Conservation (phyloP, 2,113 vertebrate species). For the Tychaedon coryphoeus region DNA sequence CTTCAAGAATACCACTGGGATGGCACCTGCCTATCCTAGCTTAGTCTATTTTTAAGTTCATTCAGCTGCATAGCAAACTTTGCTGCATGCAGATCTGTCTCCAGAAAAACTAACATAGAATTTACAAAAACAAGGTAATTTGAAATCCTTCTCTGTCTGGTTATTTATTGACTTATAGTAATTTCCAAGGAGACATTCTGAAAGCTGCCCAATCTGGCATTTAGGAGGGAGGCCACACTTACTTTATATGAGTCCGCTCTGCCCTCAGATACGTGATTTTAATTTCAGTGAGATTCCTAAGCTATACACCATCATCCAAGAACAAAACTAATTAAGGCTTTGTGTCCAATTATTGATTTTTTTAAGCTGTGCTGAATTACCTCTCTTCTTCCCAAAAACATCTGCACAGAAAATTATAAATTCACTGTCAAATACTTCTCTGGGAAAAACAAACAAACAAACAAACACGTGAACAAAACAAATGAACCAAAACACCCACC, state of each 20-base stretch:
- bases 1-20: neutral
- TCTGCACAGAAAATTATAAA: neutral
- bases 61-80: neutral
- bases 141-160: neutral
- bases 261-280: neutral
- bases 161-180: constrained; percentile 4
- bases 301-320: neutral
- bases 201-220: neutral
- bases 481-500: neutral
- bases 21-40: neutral
- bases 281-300: neutral
- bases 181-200: neutral
- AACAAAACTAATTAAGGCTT: constrained; percentile 2
- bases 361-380: neutral
- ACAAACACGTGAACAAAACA: too few relatives aligned
- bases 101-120: neutral
- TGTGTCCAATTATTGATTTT: neutral
- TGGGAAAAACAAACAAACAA: neutral
- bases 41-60: neutral
- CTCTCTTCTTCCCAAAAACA: neutral
- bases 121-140: constrained; percentile 12
- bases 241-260: neutral
- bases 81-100: neutral
- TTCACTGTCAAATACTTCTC: neutral
- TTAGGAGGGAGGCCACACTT: neutral